Evolutionary conservation across 2,113 vertebrate genomes (phyloP).

Genomic region (Ictalurus punctatus): DNA sequence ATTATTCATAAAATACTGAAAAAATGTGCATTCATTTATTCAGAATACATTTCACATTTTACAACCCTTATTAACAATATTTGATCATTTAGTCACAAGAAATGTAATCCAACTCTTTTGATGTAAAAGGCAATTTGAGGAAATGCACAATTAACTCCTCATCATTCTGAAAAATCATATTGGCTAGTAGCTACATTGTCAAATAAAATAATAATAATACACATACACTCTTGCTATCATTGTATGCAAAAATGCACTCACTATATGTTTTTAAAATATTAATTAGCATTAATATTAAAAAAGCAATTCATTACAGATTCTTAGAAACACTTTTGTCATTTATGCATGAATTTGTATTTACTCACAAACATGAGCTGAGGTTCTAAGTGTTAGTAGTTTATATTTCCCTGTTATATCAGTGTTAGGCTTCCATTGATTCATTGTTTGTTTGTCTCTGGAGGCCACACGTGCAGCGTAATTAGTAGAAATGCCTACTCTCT

Average conservation of each 20-base stretch:
- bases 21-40: neutral
- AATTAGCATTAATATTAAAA: too few species aligned
- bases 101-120: neutral
- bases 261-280: neutral
- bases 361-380: neutral
- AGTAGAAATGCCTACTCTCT: slow-evolving; percentile 28
- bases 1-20: neutral
- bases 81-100: neutral
- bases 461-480: slow-evolving; percentile 32
- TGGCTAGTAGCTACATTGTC: neutral
- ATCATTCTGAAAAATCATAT: neutral
- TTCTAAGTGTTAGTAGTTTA: neutral
- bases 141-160: slow-evolving; percentile 2
- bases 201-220: too few species aligned
- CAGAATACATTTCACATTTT: neutral
- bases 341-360: neutral
- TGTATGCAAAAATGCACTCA: neutral
- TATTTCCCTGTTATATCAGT: neutral
- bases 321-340: neutral
- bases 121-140: neutral
- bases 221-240: neutral
- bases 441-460: slow-evolving; percentile 39
- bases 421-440: slow-evolving; percentile 25
- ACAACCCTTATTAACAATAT: neutral
- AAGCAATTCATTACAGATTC: neutral